These are phyloP conservation scores for Monochamus saltuarius DNA, from an alignment of 1,140 invertebrate species.

Conservation along the genomic window DNA sequence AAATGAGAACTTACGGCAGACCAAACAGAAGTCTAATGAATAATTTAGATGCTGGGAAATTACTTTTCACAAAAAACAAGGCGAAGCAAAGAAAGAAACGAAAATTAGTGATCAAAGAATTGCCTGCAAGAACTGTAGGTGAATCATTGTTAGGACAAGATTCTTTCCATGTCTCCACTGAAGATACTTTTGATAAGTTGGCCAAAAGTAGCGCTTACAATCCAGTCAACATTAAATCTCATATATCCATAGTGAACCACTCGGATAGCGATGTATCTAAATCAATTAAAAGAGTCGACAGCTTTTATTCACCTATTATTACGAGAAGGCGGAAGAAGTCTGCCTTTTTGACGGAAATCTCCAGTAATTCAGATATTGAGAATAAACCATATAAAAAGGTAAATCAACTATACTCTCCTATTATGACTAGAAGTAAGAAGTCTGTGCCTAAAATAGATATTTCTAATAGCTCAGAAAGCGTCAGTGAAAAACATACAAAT, in stretches of 20 bases:
- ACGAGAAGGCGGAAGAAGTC: no score
- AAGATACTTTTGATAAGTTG: constrained; percentile 18
- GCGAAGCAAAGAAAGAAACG: constrained; percentile 11
- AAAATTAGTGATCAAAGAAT: constrained; percentile 9
- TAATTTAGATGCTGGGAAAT: constrained; percentile 3
- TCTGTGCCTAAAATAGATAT: no score
- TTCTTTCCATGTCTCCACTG: constrained; percentile 1
- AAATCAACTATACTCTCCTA: no score
- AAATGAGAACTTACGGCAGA: constrained; percentile 8
- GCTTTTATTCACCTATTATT: no score
- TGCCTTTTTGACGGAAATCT: no score
- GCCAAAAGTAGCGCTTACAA: constrained; percentile 9
- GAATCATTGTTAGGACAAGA: neutral
- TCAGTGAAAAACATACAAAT: no score
- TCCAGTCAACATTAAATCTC: constrained; percentile 12
- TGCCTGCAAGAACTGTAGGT: neutral
- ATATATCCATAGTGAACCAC: neutral
- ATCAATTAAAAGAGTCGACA: no score
- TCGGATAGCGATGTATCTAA: no score
- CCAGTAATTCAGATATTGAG: no score
- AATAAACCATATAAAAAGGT: no score
- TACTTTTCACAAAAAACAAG: neutral
- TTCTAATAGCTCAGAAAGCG: no score
- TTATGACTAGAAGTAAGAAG: no score
- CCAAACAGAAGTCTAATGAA: neutral